Base-by-base conservation (phyloP, 2,113 vertebrate genomes). In the Apodemus sylvaticus region DNA sequence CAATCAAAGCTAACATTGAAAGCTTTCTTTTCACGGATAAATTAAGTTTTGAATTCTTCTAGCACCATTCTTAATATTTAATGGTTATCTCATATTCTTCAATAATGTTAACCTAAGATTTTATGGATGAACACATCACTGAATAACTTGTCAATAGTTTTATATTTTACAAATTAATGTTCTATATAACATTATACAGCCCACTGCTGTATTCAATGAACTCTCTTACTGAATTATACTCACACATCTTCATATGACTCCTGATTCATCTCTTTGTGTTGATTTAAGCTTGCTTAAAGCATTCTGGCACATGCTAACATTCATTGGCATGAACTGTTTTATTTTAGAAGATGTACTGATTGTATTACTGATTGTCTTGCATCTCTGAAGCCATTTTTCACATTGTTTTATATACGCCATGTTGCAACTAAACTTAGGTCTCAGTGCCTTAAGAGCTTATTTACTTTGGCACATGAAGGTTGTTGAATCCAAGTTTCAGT, bases 371-470 rank as follows among this genome's bases (percentile, higher is more conserved):
- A 53, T 76, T 94, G 92, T 82, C 60, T n/a, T 77, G 45, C 39
- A 42, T 94, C 17, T 88, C 48, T 92, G 45, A 92, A 48, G 26
- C 60, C 66, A 91, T 86, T 83, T 53, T 87, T 94, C 16, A 93
- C 66, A 91, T 19, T 26, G 16, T 24, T 55, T 55, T 58, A 89
- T 66, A 36, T 13, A 12, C 13, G 6, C 29, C 64, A 29, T 48
- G 74, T 48, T 51, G 45, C 12, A 48, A 66, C 17, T 86, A 48
- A 66, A 86, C 26, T 85, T 51, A 70, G n/a, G 36, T 29, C 64
- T 90, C 66, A 24, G 86, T 36, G 7, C 34, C 64, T 90, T 64
- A 39, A 89, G 42, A 66, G 17, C 0, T 45, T 85, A n/a, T 82
- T 71, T 77, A n/a, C 9, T 3, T 85, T 85, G 51, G 39, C 24